A percentile compares a stretch with the other conserved stretches of the same genome.
Evolutionary conservation across 2,113 vertebrate species (phyloP).

Genomic region (Ictalurus furcatus): DNA sequence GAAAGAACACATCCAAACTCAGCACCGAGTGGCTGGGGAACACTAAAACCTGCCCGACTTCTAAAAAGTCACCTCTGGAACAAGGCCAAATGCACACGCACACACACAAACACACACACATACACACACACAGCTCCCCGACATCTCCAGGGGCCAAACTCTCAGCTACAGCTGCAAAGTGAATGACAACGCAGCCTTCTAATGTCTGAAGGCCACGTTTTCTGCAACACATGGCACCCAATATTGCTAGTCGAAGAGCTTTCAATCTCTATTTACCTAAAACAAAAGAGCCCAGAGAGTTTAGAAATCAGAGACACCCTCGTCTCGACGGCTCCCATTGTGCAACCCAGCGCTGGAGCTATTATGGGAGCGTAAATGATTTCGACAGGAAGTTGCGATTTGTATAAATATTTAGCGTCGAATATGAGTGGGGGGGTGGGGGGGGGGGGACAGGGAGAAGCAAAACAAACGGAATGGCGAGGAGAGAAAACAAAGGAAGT

Average conservation of each 20-base stretch:
- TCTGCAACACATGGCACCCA: slow-evolving; percentile 43
- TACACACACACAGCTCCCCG: slow-evolving; percentile 24
- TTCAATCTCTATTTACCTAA: slow-evolving; percentile 54
- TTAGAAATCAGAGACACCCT: slow-evolving; percentile 43
- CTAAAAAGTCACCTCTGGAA: slow-evolving; percentile 47
- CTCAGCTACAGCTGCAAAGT: slow-evolving; percentile 42
- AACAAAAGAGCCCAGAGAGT: slow-evolving; percentile 52
- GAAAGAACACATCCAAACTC: slow-evolving; percentile 35
- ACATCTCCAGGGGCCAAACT: slow-evolving; percentile 36
- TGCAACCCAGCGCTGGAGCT: slow-evolving; percentile 30
- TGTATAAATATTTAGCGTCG: slow-evolving; percentile 48
- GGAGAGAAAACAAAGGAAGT: slow-evolving; percentile 49
- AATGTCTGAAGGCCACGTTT: slow-evolving; percentile 43
- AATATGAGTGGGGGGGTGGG: slow-evolving; percentile 34
- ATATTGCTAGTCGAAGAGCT: slow-evolving; percentile 39
- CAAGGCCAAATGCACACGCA: slow-evolving; percentile 14
- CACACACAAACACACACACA: slow-evolving; percentile 35
- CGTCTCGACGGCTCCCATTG: slow-evolving; percentile 36
- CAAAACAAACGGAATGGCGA: slow-evolving; percentile 50
- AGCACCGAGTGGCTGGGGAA: slow-evolving; percentile 32
- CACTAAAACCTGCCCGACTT: slow-evolving; percentile 24
- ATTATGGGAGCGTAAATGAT: slow-evolving; percentile 53
- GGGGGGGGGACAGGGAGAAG: slow-evolving; percentile 15
- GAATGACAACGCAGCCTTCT: slow-evolving; percentile 41
- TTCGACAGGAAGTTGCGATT: slow-evolving; percentile 51